These are phyloP conservation scores for Ephialtes manifestator DNA, from an alignment of 2,888 invertebrate species.

Conservation along the genomic window DNA sequence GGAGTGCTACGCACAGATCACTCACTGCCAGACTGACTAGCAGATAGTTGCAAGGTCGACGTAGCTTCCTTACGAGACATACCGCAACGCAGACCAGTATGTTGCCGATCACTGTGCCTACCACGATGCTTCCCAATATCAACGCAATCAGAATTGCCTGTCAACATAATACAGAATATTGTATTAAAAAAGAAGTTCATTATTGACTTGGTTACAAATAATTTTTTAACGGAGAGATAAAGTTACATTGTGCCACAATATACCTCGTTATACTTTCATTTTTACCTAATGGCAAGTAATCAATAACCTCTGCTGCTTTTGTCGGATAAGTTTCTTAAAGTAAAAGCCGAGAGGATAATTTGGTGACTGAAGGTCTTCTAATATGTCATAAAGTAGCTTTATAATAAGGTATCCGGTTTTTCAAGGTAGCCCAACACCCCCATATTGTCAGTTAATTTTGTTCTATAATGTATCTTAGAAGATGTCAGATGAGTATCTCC, in stretches of 20 bases:
- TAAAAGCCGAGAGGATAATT: no score
- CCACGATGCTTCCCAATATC: constrained; percentile 91
- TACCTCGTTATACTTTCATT: no score
- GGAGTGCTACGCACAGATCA: constrained; percentile 97
- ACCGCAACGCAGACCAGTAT: constrained; percentile 98
- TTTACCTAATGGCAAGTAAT: no score
- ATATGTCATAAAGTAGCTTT: no score
- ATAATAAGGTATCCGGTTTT: no score
- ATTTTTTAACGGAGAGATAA: not conserved
- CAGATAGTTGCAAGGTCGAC: constrained; percentile 96
- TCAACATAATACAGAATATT: constrained; percentile 30
- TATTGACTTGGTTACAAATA: not conserved
- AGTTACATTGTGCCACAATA: no score
- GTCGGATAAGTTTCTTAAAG: no score
- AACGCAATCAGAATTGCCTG: constrained; percentile 91
- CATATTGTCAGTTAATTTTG: not conserved
- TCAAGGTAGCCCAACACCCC: no score
- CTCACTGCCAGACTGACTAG: constrained; percentile 98
- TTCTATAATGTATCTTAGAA: not conserved
- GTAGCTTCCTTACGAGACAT: constrained; percentile 96
- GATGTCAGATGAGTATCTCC: no score
- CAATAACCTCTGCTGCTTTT: no score
- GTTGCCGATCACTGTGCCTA: constrained; percentile 95
- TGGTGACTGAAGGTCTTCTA: no score
- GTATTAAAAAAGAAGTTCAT: not conserved